phyloP scores from a whole-genome alignment of 2,797 vertebrate species.

The Dermochelys coriacea region DNA sequence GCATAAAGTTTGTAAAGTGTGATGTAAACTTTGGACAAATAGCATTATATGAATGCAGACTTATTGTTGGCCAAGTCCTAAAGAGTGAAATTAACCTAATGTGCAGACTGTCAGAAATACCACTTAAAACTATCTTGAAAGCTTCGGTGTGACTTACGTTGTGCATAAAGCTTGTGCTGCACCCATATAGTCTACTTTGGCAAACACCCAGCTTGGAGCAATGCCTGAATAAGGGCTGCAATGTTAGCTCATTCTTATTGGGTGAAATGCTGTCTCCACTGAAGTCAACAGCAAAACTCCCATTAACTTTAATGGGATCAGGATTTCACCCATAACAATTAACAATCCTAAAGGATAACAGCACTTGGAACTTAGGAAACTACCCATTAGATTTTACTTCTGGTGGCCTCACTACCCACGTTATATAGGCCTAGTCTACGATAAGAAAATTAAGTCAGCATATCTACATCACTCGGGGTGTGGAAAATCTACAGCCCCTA shows the following conservation, averaged over 20 bases:
- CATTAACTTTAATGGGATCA: background rate
- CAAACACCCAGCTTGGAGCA: background rate
- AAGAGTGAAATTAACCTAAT: background rate
- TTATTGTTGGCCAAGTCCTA: background rate
- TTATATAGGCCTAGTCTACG: background rate
- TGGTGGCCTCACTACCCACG: accelerated
- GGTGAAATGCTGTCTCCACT: background rate
- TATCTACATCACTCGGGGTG: background rate
- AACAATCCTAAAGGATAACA: background rate
- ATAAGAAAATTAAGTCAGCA: background rate
- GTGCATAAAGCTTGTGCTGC: background rate
- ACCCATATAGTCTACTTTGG: background rate
- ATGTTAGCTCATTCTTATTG: background rate
- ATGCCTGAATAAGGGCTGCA: background rate
- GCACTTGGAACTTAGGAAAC: background rate
- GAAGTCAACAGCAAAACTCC: background rate
- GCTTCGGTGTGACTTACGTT: background rate
- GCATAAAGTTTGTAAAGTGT: background rate
- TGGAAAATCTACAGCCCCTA: background rate
- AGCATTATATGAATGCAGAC: background rate
- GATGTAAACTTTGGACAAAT: background rate
- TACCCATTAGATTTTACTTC: background rate
- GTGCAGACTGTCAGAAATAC: background rate
- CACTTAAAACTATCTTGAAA: background rate
- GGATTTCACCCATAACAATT: background rate